Percentiles rank a stretch among this genome's conserved stretches.
Evolutionary conservation across 2,888 invertebrate genomes (phyloP).

Genomic region (Apocheima hispidaria): DNA sequence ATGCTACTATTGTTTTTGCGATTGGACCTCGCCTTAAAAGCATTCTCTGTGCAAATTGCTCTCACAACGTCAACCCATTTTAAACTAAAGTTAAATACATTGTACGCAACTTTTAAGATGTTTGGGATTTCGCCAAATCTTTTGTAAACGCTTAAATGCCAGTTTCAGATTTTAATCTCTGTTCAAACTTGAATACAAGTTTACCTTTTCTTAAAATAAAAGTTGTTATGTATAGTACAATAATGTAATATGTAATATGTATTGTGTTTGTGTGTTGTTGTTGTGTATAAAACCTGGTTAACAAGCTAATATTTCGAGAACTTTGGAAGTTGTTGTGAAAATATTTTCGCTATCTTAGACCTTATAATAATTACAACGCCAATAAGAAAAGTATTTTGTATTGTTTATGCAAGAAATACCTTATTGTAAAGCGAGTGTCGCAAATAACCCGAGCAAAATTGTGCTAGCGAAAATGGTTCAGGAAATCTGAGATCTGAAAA

Average conservation of each 20-base stretch:
- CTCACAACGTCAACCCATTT: no score
- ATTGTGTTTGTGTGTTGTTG: no score
- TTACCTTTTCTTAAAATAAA: no score
- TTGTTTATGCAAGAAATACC: slow-evolving; percentile 18
- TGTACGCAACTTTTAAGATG: slow-evolving; percentile 14
- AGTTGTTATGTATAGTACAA: slow-evolving; percentile 1
- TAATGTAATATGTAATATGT: no score
- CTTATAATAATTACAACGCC: background rate
- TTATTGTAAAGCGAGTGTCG: slow-evolving; percentile 14
- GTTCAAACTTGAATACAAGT: slow-evolving; percentile 11
- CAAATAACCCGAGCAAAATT: slow-evolving; percentile 19
- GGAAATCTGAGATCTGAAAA: slow-evolving; percentile 20
- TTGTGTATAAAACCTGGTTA: slow-evolving; percentile 14
- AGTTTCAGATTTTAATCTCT: slow-evolving; percentile 14
- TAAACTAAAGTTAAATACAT: background rate
- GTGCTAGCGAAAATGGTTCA: slow-evolving; percentile 16
- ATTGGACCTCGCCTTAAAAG: no score
- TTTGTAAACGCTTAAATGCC: slow-evolving; percentile 5
- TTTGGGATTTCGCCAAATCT: slow-evolving; percentile 30
- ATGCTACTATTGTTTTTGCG: no score
- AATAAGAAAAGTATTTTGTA: background rate
- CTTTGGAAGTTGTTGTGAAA: slow-evolving; percentile 3
- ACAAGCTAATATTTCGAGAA: slow-evolving; percentile 1
- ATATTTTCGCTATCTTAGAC: background rate
- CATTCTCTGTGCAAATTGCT: no score